A percentile compares a stretch with the other conserved stretches of the same genome.
Evolutionary conservation across 2,888 invertebrate genomes (phyloP).

Genomic region (Galeopsomyia nigrocyanea): DNA sequence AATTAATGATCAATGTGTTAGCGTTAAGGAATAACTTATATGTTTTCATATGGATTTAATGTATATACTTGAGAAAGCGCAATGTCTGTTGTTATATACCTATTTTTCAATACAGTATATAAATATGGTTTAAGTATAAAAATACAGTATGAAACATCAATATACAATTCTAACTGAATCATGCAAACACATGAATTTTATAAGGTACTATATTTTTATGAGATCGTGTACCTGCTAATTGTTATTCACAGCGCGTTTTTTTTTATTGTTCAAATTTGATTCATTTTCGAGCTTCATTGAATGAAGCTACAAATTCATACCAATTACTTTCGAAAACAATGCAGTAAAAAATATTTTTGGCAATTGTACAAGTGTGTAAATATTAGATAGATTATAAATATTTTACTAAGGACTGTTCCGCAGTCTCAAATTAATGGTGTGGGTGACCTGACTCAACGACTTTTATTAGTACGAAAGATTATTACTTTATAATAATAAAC

Average conservation of each 20-base stretch:
- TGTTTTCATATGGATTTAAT: conserved; percentile 41
- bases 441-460: conserved; percentile 35
- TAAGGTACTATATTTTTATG: neutral
- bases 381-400: conserved; percentile 41
- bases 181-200: neutral
- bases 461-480: conserved; percentile 23
- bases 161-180: neutral
- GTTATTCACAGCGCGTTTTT: neutral
- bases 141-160: conserved; percentile 1
- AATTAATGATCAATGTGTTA: conserved; percentile 32
- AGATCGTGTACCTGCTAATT: conserved; percentile 23
- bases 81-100: conserved; percentile 43
- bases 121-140: conserved; percentile 25
- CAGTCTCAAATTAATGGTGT: conserved; percentile 41
- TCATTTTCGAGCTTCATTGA: neutral
- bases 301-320: neutral
- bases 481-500: conserved; percentile 20
- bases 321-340: conserved; percentile 9
- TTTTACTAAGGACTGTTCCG: conserved; percentile 36
- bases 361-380: conserved; percentile 39
- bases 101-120: conserved; percentile 30
- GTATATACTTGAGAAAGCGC: conserved; percentile 43
- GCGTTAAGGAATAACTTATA: conserved; percentile 42
- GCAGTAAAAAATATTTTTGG: conserved; percentile 29
- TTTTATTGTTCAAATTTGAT: neutral